Base-by-base conservation (phyloP, 2,888 invertebrate genomes). In the Cataglyphis albicans region DNA sequence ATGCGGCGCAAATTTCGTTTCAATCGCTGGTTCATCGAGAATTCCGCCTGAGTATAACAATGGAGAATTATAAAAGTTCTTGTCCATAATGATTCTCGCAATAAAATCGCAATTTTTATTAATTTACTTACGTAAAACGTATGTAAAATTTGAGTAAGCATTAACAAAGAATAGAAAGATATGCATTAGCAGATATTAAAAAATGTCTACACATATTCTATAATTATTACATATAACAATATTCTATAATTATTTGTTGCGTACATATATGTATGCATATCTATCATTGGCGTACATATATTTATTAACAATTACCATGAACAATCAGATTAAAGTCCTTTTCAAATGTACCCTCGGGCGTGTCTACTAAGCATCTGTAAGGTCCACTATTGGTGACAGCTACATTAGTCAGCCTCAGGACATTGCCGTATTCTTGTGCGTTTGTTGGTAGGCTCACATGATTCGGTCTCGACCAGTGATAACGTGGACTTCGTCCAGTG, bases 311-410 rank as follows among this genome's bases (percentile, higher is more conserved):
- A 12, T 93, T 95, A 96, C 96, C 96, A 93, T 96, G 95, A 81
- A 97, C 95, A 72, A 95, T 94, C 5, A 97, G 94, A 59, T 95
- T 95, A 90, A 96, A 96, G 90, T 96, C 96, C 84, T 96, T 95
- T 82, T 95, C 95, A 86, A 96, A 95, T 38, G 94, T 94, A 41
- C 96, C 96, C 21, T 94, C 95, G 6, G 93, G 90, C 35, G 96
- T 96, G 76, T 95, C 93, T 0, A 96, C 97, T 82, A 96, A 96
- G 92, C 98, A 98, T 61, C 96, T 95, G 93, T 98, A 98, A 7
- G 95, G 94, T 61, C 97, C 97, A 41, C 96, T 96, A 93, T 98
- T 97, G 80, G 96, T 96, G 3, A 95, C 94, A 78, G 95, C 94
- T 1, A 97, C 96, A 86, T 95, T 95, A 2, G 94, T 94, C 72